Base-by-base conservation (phyloP, 2,113 vertebrate species). In the Gopherus evgoodei region DNA sequence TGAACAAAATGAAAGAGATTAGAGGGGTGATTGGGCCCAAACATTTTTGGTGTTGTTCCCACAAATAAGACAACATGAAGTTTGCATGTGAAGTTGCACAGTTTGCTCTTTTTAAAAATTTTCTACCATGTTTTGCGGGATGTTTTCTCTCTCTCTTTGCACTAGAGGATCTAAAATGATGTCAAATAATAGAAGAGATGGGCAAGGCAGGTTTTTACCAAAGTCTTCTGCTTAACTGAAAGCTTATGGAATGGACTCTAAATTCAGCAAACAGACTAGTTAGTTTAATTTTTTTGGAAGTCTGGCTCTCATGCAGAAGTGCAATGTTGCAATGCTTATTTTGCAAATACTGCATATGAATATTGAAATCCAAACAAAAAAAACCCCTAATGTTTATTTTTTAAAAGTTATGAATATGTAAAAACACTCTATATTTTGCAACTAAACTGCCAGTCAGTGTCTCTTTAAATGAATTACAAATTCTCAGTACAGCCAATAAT, bases 1-100 rank as follows among this genome's bases (percentile, higher is more conserved):
- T 38, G 82, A 1, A 59, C 75, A 93, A 93, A 96, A 93, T 17
- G 93, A 92, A 95, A 6, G 12, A 38, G 25, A 96, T 88, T 10
- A 81, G 90, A 38, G 35, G 27, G 72, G 3, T 44, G 29, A 31
- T 91, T 9, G 1, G 79, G 76, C 62, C 29, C 95, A 91, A 81
- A 52, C 91, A 90, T 49, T 81, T 81, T 88, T 91, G 69, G 8
- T 22, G 27, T 49, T 89, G 1, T 1, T 38, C 72, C 95, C 72
- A 14, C 89, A 75, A 84, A 86, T 9, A 6, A 91, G 84, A 56
- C 9, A 93, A 38, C 35, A 81, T 38, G 80, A 25, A 93, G 91
- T 89, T 81, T 87, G 76, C 65, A 79, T 2, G 22, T 7, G 78
- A 62, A 65, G 1, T 82, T 90, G 81, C 62, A 90, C 31, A 84